Conservation (phyloP, 2,888 invertebrate genomes). For the Drosophila greeni region DNA sequence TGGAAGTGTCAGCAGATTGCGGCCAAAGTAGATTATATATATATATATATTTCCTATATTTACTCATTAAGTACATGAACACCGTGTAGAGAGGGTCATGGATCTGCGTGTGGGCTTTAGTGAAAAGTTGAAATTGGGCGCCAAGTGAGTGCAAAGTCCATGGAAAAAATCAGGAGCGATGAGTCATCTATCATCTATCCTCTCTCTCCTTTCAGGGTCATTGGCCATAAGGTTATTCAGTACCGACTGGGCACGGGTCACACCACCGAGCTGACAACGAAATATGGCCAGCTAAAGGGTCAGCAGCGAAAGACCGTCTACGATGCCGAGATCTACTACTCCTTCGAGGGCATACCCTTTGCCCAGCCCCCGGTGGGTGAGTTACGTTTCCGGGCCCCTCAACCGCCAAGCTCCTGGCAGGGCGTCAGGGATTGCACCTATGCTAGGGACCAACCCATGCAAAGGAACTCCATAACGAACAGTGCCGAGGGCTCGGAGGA, state of each 20-base stretch:
- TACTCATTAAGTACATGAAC: not conserved
- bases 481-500: slow-evolving; percentile 79
- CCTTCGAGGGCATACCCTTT: slow-evolving; percentile 77
- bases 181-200: slow-evolving; percentile 19
- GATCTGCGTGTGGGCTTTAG: slow-evolving; percentile 32
- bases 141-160: slow-evolving; percentile 32
- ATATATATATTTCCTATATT: not conserved
- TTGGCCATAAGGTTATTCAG: slow-evolving; percentile 67
- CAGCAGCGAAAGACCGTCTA: slow-evolving; percentile 64
- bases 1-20: slow-evolving; percentile 46
- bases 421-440: slow-evolving; percentile 77
- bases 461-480: slow-evolving; percentile 70
- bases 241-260: slow-evolving; percentile 65
- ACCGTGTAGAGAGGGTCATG: slow-evolving; percentile 13
- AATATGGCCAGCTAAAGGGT: slow-evolving; percentile 72
- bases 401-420: slow-evolving; percentile 77
- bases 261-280: slow-evolving; percentile 61
- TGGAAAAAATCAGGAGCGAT: not conserved
- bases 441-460: slow-evolving; percentile 71
- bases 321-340: slow-evolving; percentile 60
- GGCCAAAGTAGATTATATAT: slow-evolving; percentile 14
- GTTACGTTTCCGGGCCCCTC: slow-evolving; percentile 77
- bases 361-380: slow-evolving; percentile 75
- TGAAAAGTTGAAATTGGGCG: slow-evolving; percentile 33
- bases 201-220: slow-evolving; percentile 45